phyloP scores from a whole-genome alignment of 2,888 invertebrate genomes.

The Metalampra italica region DNA sequence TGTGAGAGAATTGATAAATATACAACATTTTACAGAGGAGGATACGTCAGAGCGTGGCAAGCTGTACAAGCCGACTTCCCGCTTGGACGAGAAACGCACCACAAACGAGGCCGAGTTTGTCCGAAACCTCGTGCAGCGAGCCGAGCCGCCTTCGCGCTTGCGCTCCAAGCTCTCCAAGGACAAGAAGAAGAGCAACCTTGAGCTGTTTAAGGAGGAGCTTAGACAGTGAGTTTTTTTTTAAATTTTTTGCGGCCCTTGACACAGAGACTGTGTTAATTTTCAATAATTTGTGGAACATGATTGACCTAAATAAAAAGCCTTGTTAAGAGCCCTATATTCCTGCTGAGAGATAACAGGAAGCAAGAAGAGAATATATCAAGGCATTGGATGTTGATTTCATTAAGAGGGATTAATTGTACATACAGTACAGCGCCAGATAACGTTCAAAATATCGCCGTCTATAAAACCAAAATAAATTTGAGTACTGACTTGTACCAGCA shows the following conservation, averaged over 20 bases:
- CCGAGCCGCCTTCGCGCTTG: slow-evolving; percentile 41
- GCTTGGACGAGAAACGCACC: slow-evolving; percentile 77
- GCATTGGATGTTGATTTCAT: no score
- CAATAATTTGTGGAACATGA: no score
- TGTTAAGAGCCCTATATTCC: no score
- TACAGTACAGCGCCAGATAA: no score
- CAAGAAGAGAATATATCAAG: no score
- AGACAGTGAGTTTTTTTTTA: slow-evolving; percentile 83
- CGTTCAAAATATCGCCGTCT: no score
- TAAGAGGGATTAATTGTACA: no score
- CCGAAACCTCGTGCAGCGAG: slow-evolving; percentile 78
- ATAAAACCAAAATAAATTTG: no score
- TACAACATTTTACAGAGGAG: slow-evolving; percentile 82
- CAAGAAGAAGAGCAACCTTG: slow-evolving; percentile 97
- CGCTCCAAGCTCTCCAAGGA: slow-evolving; percentile 67
- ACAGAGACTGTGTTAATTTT: neutral
- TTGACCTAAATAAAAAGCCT: no score
- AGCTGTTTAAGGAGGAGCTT: slow-evolving; percentile 98
- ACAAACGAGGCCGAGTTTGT: slow-evolving; percentile 50
- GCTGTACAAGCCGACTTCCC: slow-evolving; percentile 93
- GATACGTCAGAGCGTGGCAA: slow-evolving; percentile 93
- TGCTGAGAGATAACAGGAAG: no score
- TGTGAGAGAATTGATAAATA: no score
- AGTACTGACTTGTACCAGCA: no score
- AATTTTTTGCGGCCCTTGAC: neutral